phyloP scores from a whole-genome alignment of 2,797 vertebrate species.

The Silurus aristotelis region DNA sequence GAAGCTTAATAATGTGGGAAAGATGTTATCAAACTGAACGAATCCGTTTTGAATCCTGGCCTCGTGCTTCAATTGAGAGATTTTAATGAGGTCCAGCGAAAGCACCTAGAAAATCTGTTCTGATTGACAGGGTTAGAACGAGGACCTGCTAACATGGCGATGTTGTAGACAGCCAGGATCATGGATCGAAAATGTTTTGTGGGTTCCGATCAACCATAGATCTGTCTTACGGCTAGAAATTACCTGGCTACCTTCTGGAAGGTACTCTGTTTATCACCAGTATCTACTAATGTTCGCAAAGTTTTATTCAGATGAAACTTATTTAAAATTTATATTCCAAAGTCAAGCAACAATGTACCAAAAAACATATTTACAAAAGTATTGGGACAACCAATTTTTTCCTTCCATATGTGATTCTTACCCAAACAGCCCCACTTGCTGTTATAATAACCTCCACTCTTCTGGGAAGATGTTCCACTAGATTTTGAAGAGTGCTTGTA shows the following conservation, averaged over 20 bases:
- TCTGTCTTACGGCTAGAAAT: background rate
- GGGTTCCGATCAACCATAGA: background rate
- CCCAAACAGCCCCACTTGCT: too few relatives aligned
- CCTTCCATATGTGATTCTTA: too few relatives aligned
- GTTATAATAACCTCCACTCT: too few relatives aligned
- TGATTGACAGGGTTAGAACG: background rate
- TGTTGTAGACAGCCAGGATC: too few relatives aligned
- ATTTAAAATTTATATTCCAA: background rate
- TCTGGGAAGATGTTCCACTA: too few relatives aligned
- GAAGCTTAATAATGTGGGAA: background rate
- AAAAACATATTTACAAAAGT: too few relatives aligned
- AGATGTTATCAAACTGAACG: background rate
- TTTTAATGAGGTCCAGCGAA: constrained; percentile 17
- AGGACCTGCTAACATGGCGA: background rate
- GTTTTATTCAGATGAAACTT: background rate
- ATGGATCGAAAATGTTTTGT: background rate
- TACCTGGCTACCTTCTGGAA: background rate
- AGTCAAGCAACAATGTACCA: too few relatives aligned
- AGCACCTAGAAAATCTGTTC: background rate
- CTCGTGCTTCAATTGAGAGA: background rate
- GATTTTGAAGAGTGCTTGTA: too few relatives aligned
- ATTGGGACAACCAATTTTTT: too few relatives aligned
- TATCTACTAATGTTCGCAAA: background rate
- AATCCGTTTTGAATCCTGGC: constrained; percentile 1
- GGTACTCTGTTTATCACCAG: background rate